Conservation (phyloP, 2,797 vertebrate genomes). For the Helostoma temminkii region DNA sequence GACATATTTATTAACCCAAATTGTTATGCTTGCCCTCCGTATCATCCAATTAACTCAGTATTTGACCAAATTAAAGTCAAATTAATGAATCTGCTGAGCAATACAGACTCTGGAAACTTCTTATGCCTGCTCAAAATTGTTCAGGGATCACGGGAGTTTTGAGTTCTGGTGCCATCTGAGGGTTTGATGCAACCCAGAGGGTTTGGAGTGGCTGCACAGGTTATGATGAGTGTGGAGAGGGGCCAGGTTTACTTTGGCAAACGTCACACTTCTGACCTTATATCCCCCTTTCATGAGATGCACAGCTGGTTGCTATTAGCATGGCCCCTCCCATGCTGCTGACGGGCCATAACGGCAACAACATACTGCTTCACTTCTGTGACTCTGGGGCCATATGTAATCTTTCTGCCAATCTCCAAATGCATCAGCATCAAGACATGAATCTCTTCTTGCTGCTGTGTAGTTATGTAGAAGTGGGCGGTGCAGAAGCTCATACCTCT, state of each 20-base stretch:
- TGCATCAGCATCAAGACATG: conserved; percentile 20
- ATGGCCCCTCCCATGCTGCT: conserved; percentile 35
- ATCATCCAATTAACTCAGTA: conserved; percentile 12
- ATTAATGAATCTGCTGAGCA: conserved; percentile 24
- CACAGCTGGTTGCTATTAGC: conserved; percentile 79
- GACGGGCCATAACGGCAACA: conserved; percentile 49
- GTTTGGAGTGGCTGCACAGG: conserved; percentile 53
- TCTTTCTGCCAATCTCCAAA: conserved; percentile 34
- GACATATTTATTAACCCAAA: conserved; percentile 46
- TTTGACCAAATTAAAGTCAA: conserved; percentile 42
- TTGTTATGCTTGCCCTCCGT: conserved; percentile 11
- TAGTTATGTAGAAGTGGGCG: neutral
- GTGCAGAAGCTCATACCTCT: neutral
- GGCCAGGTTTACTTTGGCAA: conserved; percentile 81
- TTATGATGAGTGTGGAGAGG: conserved; percentile 68
- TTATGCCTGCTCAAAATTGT: neutral
- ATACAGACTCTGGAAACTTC: conserved; percentile 4
- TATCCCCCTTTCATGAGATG: conserved; percentile 64
- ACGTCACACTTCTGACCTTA: conserved; percentile 72
- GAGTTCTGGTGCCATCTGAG: conserved; percentile 45
- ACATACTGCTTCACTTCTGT: conserved; percentile 48
- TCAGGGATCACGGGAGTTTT: conserved; percentile 20
- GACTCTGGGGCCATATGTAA: conserved; percentile 27
- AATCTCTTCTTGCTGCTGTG: conserved; percentile 15
- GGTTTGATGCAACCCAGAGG: conserved; percentile 55